Conservation (phyloP, 2,797 vertebrate species). For the Poeciliopsis paucimaculata region DNA sequence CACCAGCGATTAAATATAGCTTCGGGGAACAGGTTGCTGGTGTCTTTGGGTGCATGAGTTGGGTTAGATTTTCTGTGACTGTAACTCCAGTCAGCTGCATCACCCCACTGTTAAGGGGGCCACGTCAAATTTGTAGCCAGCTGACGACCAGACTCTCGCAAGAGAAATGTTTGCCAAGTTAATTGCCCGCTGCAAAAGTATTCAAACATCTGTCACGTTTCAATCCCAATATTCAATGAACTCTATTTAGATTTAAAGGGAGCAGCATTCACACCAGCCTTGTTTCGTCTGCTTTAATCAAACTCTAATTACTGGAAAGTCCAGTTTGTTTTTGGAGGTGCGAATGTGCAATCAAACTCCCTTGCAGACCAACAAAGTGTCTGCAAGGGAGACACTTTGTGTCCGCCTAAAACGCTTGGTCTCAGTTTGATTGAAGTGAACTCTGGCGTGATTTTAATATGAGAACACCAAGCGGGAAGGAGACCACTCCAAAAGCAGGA, state of each 20-base stretch:
- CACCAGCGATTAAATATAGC: constrained; percentile 34
- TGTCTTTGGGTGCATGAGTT: constrained; percentile 20
- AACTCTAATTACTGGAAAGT: no score
- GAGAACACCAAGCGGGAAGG: no score
- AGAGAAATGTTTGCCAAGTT: neutral
- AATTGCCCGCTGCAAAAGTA: neutral
- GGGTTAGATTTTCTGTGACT: constrained; percentile 16
- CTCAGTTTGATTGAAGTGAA: no score
- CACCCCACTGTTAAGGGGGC: constrained; percentile 15
- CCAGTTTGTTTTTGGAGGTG: no score
- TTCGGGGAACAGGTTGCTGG: constrained; percentile 30
- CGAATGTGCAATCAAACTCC: no score
- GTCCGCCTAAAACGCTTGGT: no score
- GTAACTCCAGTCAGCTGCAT: constrained; percentile 20
- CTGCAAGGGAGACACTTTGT: no score
- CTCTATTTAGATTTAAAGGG: neutral
- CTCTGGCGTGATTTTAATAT: no score
- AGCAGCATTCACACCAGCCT: neutral
- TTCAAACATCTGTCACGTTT: neutral
- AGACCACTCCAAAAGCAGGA: no score
- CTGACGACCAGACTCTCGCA: constrained; percentile 13
- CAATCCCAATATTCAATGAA: neutral
- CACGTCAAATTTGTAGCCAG: constrained; percentile 31
- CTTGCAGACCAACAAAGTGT: no score
- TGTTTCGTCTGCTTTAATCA: no score